Base-by-base conservation (phyloP, 2,113 vertebrate species). In the Callipepla californica region DNA sequence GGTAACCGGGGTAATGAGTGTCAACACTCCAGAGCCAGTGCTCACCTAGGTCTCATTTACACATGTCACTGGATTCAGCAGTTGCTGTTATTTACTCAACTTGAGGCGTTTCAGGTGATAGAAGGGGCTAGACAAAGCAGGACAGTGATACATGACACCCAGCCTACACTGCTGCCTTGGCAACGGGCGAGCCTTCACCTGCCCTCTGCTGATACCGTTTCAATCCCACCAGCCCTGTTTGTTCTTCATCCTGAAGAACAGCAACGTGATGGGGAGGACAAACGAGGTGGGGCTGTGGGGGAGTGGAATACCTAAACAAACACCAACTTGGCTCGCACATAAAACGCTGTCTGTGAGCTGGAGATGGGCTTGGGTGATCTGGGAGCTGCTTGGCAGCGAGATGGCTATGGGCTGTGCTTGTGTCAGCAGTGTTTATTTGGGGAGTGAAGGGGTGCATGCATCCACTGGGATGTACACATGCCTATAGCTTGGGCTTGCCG, bases 181-280 rank as follows among this genome's bases (percentile, higher is more conserved):
- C 98, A 97, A 98, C 98, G 85, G 98, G 97, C 98, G 95, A 98
- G 98, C 97, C 98, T 94, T 98, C 98, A 98, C 98, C 98, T 99
- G 98, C 98, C 98, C 98, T 84, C 42, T 73, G 97, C 94, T 96
- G 97, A 95, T 93, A 85, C 92, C 82, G 96, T 98, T 98, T 98
- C 98, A 96, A 96, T 98, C 98, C 97, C 40, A 96, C 97, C 97
- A 95, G 89, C 85, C 91, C 94, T 94, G 53, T 96, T 96, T 97
- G 96, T 96, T 96, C 96, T 96, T 40, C 26, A 62, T 68, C 85
- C 95, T 84, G 58, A 78, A 92, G 96, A 88, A 81, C 36, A 40
- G 91, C 79, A 18, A 21, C 18, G 11, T 25, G 72, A 45, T 26
- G 89, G 94, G 92, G 89, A 65, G 89, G 85, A 68, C 12, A 8